Evolutionary conservation across 2,888 invertebrate genomes (phyloP).

Genomic region (Noctua comes): DNA sequence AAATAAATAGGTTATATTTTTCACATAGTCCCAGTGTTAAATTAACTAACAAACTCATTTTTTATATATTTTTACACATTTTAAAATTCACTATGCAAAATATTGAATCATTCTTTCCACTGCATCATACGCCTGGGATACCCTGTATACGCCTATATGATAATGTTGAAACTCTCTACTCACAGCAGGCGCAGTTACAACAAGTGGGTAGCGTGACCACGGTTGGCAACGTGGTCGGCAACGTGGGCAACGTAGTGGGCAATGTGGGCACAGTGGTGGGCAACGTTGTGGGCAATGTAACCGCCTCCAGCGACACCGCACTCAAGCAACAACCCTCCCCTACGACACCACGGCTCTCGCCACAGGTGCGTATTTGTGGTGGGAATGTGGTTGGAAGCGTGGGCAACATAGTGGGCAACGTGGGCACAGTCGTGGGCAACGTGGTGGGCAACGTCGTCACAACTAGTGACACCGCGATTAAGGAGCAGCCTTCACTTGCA

Average conservation of each 20-base stretch:
- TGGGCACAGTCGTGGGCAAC: slow-evolving; percentile 69
- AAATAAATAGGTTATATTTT: neutral
- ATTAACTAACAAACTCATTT: neutral
- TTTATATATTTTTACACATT: neutral
- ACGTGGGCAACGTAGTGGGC: slow-evolving; percentile 70
- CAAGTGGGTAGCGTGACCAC: slow-evolving; percentile 81
- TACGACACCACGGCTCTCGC: slow-evolving; percentile 83
- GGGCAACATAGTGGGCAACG: slow-evolving; percentile 69
- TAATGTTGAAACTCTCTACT: slow-evolving; percentile 29
- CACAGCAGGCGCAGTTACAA: slow-evolving; percentile 93
- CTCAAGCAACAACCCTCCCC: slow-evolving; percentile 87
- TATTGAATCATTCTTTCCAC: neutral
- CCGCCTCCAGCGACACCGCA: slow-evolving; percentile 77
- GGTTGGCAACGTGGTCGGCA: slow-evolving; percentile 76
- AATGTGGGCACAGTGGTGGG: slow-evolving; percentile 71
- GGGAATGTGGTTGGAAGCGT: slow-evolving; percentile 58
- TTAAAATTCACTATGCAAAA: neutral
- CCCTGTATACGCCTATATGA: neutral
- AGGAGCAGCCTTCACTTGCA: slow-evolving; percentile 85
- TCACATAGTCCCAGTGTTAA: slow-evolving; percentile 1
- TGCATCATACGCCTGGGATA: neutral
- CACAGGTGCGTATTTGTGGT: slow-evolving; percentile 78
- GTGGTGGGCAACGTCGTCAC: slow-evolving; percentile 69
- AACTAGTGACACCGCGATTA: slow-evolving; percentile 81
- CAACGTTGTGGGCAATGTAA: slow-evolving; percentile 68